Conservation (phyloP, 2,888 invertebrate genomes). For the Dendrolimus houi region DNA sequence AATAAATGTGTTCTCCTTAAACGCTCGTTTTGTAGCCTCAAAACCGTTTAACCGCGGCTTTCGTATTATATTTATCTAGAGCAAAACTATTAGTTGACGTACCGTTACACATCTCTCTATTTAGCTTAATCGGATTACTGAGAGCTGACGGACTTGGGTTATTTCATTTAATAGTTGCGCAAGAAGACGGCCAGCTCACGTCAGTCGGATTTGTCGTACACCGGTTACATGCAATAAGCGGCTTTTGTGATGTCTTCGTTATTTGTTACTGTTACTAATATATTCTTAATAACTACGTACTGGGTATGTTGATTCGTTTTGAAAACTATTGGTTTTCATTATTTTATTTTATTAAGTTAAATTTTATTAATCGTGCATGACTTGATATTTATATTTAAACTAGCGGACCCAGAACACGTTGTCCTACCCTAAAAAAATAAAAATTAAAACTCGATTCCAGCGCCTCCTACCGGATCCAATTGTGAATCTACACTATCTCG, state of each 20-base stretch:
- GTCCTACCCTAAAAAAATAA: too few relatives aligned
- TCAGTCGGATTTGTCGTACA: constrained; percentile 6
- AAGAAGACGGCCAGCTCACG: constrained; percentile 25
- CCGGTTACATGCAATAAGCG: constrained; percentile 29
- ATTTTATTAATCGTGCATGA: too few relatives aligned
- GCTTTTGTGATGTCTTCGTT: constrained; percentile 37
- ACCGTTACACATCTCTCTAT: constrained; percentile 48
- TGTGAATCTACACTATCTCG: too few relatives aligned
- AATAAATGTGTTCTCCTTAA: not conserved
- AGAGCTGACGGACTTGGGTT: constrained; percentile 46
- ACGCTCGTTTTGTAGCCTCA: not conserved
- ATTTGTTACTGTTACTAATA: constrained; percentile 32
- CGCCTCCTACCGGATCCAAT: too few relatives aligned
- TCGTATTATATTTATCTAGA: constrained; percentile 5
- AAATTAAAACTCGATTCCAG: too few relatives aligned
- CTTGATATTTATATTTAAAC: too few relatives aligned
- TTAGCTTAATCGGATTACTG: constrained; percentile 63
- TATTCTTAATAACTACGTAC: not conserved
- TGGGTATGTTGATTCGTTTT: too few relatives aligned
- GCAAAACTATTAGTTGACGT: constrained; percentile 16
- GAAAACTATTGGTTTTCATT: too few relatives aligned
- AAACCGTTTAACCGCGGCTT: not conserved
- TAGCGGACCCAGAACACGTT: too few relatives aligned
- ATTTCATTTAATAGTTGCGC: constrained; percentile 53
- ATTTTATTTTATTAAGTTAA: too few relatives aligned